These are phyloP conservation scores for Melanotaenia boesemani DNA, from an alignment of 2,797 vertebrate species.

Conservation along the genomic window DNA sequence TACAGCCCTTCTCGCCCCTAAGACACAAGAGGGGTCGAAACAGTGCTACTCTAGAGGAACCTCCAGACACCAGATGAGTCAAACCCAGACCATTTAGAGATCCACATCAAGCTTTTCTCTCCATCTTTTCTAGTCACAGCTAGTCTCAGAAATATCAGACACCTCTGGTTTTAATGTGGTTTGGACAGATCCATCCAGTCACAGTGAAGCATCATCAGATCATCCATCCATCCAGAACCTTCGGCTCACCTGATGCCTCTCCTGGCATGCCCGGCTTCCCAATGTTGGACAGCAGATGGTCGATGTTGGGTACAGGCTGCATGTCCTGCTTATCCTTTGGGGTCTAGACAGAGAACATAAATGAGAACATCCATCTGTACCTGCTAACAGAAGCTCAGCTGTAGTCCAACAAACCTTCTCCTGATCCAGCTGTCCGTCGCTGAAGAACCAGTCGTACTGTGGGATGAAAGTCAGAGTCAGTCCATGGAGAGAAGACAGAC, in stretches of 20 bases:
- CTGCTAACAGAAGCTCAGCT: neutral
- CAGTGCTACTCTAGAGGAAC: too few species aligned
- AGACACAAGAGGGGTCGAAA: too few species aligned
- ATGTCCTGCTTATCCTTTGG: slow-evolving; percentile 89
- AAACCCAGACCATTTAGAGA: too few species aligned
- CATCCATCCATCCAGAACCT: too few species aligned
- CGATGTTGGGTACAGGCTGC: slow-evolving; percentile 92
- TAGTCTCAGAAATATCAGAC: too few species aligned
- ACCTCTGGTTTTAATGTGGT: too few species aligned
- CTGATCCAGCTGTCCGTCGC: slow-evolving; percentile 84
- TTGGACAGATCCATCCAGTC: too few species aligned
- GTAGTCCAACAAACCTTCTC: slow-evolving; percentile 83
- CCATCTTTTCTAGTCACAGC: too few species aligned
- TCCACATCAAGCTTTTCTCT: too few species aligned
- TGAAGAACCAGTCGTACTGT: slow-evolving; percentile 96
- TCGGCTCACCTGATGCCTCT: slow-evolving; percentile 89
- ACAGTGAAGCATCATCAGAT: too few species aligned
- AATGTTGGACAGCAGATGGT: slow-evolving; percentile 96
- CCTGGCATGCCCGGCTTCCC: slow-evolving; percentile 87
- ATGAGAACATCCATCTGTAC: neutral
- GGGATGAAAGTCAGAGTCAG: slow-evolving; percentile 27
- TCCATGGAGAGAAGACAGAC: neutral
- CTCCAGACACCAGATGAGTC: too few species aligned
- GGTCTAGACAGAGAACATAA: slow-evolving; percentile 78
- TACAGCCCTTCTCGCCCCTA: too few species aligned